Base-by-base conservation (phyloP, 2,888 invertebrate species). In the Eledone cirrhosa region DNA sequence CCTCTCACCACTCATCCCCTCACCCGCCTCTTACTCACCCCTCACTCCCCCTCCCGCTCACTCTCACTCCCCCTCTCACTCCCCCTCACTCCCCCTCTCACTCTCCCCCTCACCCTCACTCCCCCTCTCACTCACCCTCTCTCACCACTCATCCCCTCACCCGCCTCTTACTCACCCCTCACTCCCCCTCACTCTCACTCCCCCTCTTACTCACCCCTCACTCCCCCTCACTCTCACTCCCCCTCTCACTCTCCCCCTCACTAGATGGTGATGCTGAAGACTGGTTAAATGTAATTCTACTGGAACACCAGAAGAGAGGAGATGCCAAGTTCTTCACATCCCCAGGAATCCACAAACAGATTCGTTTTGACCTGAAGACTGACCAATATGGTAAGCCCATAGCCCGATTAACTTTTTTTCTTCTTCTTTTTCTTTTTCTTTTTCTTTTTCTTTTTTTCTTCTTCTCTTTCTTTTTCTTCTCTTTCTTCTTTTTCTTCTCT, bases 181-280 rank as follows among this genome's bases (percentile, higher is more conserved):
- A n/a, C n/a, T n/a, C n/a, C n/a, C n/a, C n/a, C n/a, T n/a, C n/a
- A n/a, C n/a, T n/a, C n/a, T n/a, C n/a, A n/a, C n/a, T n/a, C n/a
- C n/a, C n/a, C n/a, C n/a, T n/a, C n/a, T n/a, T n/a, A n/a, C n/a
- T n/a, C n/a, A n/a, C n/a, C n/a, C n/a, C n/a, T n/a, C n/a, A n/a
- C n/a, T n/a, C n/a, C n/a, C n/a, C n/a, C n/a, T n/a, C n/a, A n/a
- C n/a, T n/a, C n/a, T n/a, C n/a, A n/a, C n/a, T n/a, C n/a, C n/a
- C n/a, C n/a, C n/a, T n/a, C n/a, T n/a, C n/a, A 22, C 13, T 47
- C 11, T n/a, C 13, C 5, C 24, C n/a, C 11, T 13, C 47, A 5
- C 2, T 24, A 76, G 76, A 76, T 47, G 48, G 76, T 27, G 76
- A 76, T 76, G 76, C 76, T 24, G 76, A 76, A 48, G 76, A 76